Evolutionary conservation across 2,797 vertebrate genomes (phyloP).

Genomic region (Hypotaenidia okinawae): DNA sequence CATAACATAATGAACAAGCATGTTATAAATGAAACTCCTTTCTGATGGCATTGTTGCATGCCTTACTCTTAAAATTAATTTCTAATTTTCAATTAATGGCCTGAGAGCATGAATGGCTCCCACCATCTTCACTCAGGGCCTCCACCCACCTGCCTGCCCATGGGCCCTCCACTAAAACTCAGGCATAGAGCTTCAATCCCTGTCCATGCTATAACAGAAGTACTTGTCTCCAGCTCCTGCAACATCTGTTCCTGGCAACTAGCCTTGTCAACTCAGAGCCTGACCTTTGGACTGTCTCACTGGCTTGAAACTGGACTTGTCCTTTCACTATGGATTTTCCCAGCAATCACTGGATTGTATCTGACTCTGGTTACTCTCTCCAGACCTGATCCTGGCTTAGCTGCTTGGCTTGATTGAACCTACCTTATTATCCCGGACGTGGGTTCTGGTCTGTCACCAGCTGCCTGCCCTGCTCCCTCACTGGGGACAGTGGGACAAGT

Average conservation of each 20-base stretch:
- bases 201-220: not conserved
- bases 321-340: not conserved
- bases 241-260: not conserved
- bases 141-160: not conserved
- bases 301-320: not conserved
- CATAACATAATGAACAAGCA: not conserved
- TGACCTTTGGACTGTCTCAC: not conserved
- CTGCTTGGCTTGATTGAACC: not conserved
- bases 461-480: not conserved
- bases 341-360: not conserved
- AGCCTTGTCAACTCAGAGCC: not conserved
- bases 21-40: not conserved
- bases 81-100: not conserved
- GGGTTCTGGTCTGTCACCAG: not conserved
- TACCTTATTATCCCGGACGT: rapidly evolving
- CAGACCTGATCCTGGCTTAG: not conserved
- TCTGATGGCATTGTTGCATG: not conserved
- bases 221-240: not conserved
- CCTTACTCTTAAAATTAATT: not conserved
- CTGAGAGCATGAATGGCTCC: not conserved
- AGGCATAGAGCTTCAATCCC: not conserved
- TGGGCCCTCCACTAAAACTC: not conserved
- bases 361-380: not conserved
- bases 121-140: not conserved
- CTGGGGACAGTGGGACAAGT: not conserved